A percentile compares a stretch with the other conserved stretches of the same genome.
Conservation (phyloP, 2,113 vertebrate species). For the Cebus imitator region DNA sequence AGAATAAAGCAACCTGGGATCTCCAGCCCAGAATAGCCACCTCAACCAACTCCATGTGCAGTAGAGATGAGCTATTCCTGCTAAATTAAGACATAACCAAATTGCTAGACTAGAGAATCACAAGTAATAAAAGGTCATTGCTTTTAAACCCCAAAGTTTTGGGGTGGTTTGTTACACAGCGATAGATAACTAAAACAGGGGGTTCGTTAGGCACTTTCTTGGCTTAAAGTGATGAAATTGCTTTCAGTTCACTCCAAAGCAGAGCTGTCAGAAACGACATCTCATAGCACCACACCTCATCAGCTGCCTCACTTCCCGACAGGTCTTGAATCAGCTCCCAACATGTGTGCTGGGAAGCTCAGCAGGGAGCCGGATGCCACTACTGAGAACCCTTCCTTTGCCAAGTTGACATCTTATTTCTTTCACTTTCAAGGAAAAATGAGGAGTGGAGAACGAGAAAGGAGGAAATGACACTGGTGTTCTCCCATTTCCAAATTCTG, state of each 20-base stretch:
- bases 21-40: not conserved
- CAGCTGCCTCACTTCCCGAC: not conserved
- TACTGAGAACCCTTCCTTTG: not conserved
- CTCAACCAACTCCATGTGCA: fast-evolving
- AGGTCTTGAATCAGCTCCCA: not conserved
- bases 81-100: not conserved
- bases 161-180: constrained; percentile 8
- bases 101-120: not conserved
- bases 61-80: not conserved
- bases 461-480: not conserved
- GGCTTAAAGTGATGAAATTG: not conserved
- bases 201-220: not conserved
- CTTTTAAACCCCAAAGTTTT: not conserved
- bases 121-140: not conserved
- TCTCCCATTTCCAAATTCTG: not conserved
- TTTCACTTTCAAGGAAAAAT: not conserved
- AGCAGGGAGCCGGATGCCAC: not conserved
- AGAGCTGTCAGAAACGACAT: not conserved
- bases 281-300: not conserved
- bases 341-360: not conserved
- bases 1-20: not conserved
- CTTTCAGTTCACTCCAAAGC: not conserved
- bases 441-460: not conserved
- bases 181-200: not conserved
- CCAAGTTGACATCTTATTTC: constrained; percentile 54